A percentile compares a stretch with the other conserved stretches of the same genome.
These are phyloP conservation scores for Rhagonycha lutea DNA, from an alignment of 2,888 invertebrate genomes.

Conservation along the genomic window DNA sequence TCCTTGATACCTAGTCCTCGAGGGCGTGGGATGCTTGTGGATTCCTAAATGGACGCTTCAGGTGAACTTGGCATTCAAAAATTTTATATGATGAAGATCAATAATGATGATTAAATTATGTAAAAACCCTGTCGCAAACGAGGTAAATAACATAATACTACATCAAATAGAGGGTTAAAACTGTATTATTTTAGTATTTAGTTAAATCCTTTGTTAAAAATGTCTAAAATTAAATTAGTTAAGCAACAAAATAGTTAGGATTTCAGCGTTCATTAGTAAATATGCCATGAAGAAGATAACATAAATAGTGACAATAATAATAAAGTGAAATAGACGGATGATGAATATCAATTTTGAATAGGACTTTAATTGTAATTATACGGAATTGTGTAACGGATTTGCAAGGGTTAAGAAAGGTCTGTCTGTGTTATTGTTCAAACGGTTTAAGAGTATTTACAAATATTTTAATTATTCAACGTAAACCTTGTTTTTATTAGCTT, in stretches of 20 bases:
- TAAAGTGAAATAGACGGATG: constrained; percentile 7
- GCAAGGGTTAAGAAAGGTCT: constrained; percentile 26
- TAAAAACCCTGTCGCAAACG: too few species aligned
- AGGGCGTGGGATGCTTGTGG: too few species aligned
- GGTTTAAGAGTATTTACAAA: constrained; percentile 21
- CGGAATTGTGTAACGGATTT: constrained; percentile 27
- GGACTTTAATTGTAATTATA: constrained; percentile 28
- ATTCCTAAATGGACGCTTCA: too few species aligned
- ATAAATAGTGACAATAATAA: constrained; percentile 10
- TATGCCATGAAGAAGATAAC: background rate
- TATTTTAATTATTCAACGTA: constrained; percentile 14
- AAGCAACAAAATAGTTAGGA: background rate
- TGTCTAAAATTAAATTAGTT: background rate
- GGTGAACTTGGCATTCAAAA: too few species aligned
- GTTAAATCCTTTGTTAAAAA: too few species aligned
- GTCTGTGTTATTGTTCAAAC: constrained; percentile 20
- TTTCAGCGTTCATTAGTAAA: background rate
- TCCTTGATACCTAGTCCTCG: too few species aligned
- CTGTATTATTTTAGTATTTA: too few species aligned
- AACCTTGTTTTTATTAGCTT: constrained; percentile 4
- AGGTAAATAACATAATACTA: too few species aligned
- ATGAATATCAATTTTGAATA: constrained; percentile 26
- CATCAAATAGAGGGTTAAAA: too few species aligned
- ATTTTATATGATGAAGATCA: too few species aligned
- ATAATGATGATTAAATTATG: too few species aligned